A percentile compares a stretch with the other conserved stretches of the same genome.
Conservation (phyloP, 2,888 invertebrate species). For the Macrostomum cliftonense region DNA sequence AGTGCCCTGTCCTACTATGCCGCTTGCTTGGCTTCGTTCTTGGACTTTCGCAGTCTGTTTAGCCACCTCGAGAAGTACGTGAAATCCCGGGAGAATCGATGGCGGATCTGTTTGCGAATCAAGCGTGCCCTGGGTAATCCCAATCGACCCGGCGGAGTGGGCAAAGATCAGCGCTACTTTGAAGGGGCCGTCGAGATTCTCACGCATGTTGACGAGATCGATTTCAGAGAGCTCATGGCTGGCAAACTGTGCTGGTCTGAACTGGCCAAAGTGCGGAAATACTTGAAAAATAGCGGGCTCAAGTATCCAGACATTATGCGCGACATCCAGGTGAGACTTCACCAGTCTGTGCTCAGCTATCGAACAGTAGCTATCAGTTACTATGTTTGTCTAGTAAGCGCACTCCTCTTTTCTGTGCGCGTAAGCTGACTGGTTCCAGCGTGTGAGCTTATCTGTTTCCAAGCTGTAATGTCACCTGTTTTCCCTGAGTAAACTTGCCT, state of each 20-base stretch:
- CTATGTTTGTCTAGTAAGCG: too few relatives aligned
- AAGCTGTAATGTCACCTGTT: too few relatives aligned
- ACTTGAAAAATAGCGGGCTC: constrained; percentile 24
- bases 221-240: constrained; percentile 28
- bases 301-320: constrained; percentile 28
- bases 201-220: constrained; percentile 28
- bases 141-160: constrained; percentile 28
- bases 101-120: constrained; percentile 32
- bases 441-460: too few relatives aligned
- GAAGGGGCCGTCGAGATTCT: constrained; percentile 34
- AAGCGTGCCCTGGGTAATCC: constrained; percentile 28
- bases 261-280: constrained; percentile 21
- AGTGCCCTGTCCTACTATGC: constrained; percentile 32
- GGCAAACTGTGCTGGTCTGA: constrained; percentile 31
- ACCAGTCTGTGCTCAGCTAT: too few relatives aligned
- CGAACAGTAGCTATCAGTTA: too few relatives aligned
- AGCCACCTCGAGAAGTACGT: constrained; percentile 27
- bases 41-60: constrained; percentile 32
- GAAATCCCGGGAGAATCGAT: constrained; percentile 26
- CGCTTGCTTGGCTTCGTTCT: constrained; percentile 29
- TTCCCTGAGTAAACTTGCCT: too few relatives aligned
- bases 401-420: too few relatives aligned
- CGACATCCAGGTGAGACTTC: constrained; percentile 14
- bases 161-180: constrained; percentile 35
- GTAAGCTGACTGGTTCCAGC: too few relatives aligned